phyloP scores from a whole-genome alignment of 1,140 invertebrate species.

The Pseudomyrmex concolor region DNA sequence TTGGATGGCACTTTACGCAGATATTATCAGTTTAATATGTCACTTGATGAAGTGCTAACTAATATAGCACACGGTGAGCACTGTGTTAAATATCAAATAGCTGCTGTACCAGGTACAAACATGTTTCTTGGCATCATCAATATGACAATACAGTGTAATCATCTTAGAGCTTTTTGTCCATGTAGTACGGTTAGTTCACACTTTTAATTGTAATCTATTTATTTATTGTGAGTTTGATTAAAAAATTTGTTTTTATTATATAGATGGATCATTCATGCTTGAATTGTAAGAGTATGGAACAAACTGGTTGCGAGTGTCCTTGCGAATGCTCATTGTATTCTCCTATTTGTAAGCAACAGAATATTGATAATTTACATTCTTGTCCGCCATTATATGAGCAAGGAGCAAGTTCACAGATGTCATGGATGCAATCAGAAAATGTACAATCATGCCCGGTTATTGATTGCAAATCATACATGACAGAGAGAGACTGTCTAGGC shows the following conservation, averaged over 20 bases:
- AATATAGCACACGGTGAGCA: constrained; percentile 95
- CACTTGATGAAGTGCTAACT: constrained; percentile 89
- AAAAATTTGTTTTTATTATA: constrained; percentile 35
- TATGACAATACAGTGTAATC: constrained; percentile 88
- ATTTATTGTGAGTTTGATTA: constrained; percentile 2
- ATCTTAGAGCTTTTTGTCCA: constrained; percentile 93
- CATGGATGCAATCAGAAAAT: constrained; percentile 82
- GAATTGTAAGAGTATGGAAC: constrained; percentile 97
- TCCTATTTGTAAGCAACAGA: constrained; percentile 83
- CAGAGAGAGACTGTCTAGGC: constrained; percentile 92
- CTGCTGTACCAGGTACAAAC: constrained; percentile 93
- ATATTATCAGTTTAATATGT: constrained; percentile 94
- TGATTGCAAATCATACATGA: constrained; percentile 91
- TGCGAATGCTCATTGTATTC: constrained; percentile 94
- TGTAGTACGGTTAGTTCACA: constrained; percentile 91
- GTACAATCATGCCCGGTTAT: constrained; percentile 89
- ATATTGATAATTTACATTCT: constrained; percentile 75
- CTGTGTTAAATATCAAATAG: constrained; percentile 95
- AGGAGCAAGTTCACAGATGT: constrained; percentile 76
- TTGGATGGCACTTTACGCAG: constrained; percentile 90
- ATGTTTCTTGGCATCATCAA: constrained; percentile 95
- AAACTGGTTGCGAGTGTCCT: constrained; percentile 97
- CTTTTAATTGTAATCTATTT: constrained; percentile 36
- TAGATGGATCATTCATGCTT: constrained; percentile 94
- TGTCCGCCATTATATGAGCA: constrained; percentile 81